Evolutionary conservation across 2,888 invertebrate genomes (phyloP).

Genomic region (Antitype chi): DNA sequence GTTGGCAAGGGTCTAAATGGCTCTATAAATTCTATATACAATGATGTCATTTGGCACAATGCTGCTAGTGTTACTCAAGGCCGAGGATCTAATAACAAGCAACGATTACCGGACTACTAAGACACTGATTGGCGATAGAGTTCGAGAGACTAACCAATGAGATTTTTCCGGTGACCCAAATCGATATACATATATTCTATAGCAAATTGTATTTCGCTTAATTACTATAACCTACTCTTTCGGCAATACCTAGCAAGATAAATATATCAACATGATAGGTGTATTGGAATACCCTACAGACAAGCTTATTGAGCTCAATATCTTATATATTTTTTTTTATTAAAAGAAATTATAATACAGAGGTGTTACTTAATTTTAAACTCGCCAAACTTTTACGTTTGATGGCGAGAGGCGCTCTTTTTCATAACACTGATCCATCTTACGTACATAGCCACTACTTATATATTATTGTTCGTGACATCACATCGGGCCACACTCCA

Average conservation of each 20-base stretch:
- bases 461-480: too few relatives aligned
- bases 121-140: conserved; percentile 35
- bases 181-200: too few relatives aligned
- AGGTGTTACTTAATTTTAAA: too few relatives aligned
- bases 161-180: conserved; percentile 13
- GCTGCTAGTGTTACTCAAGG: conserved; percentile 56
- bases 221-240: not conserved
- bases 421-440: too few relatives aligned
- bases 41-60: conserved; percentile 64
- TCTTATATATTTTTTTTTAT: not conserved
- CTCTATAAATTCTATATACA: conserved; percentile 61
- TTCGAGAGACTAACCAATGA: not conserved
- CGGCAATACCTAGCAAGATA: not conserved
- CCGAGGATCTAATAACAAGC: conserved; percentile 47
- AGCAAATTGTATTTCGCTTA: not conserved
- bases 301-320: not conserved
- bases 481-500: too few relatives aligned
- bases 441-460: too few relatives aligned
- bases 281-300: not conserved
- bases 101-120: conserved; percentile 31
- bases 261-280: not conserved
- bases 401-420: too few relatives aligned
- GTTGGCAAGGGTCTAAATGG: conserved; percentile 62
- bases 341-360: too few relatives aligned
- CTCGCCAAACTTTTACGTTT: too few relatives aligned